Base-by-base conservation (phyloP, 2,888 invertebrate species). In the Pachycephus smyrnensis region DNA sequence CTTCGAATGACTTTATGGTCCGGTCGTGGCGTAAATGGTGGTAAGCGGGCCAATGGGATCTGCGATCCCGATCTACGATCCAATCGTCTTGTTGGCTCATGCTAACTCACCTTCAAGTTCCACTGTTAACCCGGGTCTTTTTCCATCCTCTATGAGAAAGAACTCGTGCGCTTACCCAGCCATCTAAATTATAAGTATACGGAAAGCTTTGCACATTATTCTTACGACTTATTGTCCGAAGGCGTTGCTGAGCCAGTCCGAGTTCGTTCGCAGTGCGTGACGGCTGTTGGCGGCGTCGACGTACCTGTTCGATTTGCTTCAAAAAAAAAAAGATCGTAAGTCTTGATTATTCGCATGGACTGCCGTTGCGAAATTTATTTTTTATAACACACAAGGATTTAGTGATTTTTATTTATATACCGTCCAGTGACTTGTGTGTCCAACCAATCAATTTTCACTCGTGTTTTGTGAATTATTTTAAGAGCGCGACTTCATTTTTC, bases 1-100 rank as follows among this genome's bases (percentile, higher is more conserved):
- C 83, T 84, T 78, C 79, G 76, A n/a, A 23, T 36, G 31, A 15
- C 71, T 71, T 33, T 71, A 55, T 55, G 23, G 55, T 23, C 55
- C 55, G 55, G 23, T 23, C 55, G 55, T 55, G 23, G 23, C 55
- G 55, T 55, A 55, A 55, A 55, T 55, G 55, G 55, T 23, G 55
- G 23, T 55, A 55, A 55, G 9, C 55, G 55, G 55, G 23, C 55
- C 55, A 55, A 55, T 55, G 55, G 23, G 55, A 55, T 55, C 55
- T 23, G 23, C 23, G 55, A 55, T 55, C 55, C 23, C 55, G 55
- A 55, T 55, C 55, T 55, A 55, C 15, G 55, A 23, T 23, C 55
- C 55, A 55, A 55, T 55, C 55, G 55, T 55, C 55, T 55, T 55
- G 23, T 80, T 81, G 77, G 80, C 77, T 79, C 73, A 71, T 76